Base-by-base conservation (phyloP, 2,888 invertebrate species). In the Petrophora chlorosata region DNA sequence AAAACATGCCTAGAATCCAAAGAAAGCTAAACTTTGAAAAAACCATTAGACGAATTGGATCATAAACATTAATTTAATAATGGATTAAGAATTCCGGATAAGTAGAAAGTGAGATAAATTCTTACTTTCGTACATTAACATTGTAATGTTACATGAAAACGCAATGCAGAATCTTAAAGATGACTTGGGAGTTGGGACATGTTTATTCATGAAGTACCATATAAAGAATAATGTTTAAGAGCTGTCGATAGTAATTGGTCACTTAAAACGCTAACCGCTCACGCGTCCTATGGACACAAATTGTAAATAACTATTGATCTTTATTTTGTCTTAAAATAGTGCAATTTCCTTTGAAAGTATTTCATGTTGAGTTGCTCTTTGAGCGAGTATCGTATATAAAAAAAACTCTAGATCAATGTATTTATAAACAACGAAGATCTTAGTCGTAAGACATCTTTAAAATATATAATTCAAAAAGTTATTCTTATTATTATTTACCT, bases 121-220 rank as follows among this genome's bases (percentile, higher is more conserved):
- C 13, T 25, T 45, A 50, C 57, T 50, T 50, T 59, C 53, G 43
- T 53, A 34, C 40, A 46, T 48, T 53, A 48, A 40, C 45, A 48
- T 48, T 38, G 48, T 57, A 66, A 67, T 56, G 58, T 67, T 67
- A 38, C 40, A 48, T 25, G 39, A 45, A 44, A 46, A 36, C 9
- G 33, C 44, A 38, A 35, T 52, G 38, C 42, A 36, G 10, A 36
- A 30, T 33, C 16, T 33, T 22, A 9, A 10, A 32, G 29, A 39
- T 25, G 49, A 33, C 22, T 16, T 30, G 7, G 12, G 2, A n/a
- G n/a, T n/a, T n/a, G n/a, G n/a, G n/a, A 28, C 13, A 48, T 43
- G 39, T 42, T 44, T 44, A 50, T 50, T 50, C 39, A 50, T 44
- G 22, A 43, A 22, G 14, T 17, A 13, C 49, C 39, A 49, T 49